Evolutionary conservation across 2,113 vertebrate genomes (phyloP), one percentile per base, ranked within the genome.

Genomic region (Elephas maximus): DNA sequence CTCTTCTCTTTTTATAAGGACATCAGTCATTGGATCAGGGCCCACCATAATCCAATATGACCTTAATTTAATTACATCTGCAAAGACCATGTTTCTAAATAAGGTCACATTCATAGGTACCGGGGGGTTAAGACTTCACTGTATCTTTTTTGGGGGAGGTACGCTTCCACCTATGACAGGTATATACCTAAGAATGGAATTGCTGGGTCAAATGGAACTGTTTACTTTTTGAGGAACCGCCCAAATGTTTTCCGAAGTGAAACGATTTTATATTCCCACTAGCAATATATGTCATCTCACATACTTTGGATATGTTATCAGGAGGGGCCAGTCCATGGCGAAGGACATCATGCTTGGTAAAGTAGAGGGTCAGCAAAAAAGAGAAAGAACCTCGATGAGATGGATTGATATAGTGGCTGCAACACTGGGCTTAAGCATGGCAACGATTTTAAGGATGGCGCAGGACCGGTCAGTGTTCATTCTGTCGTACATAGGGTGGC

Each of bases 171-270:
- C 12, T 71, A 57, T 11, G 14, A 57, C 53, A 37, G 71, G 7
- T 63, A 53, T 60, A 44, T 77, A 63, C 10, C 33, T 44, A 28
- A 33, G 53, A 62, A 26, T 44, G 45, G 69, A 82, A 41, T 90
- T 73, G 44, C 18, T 76, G 10, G 20, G 12, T 93, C 73, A 90
- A 90, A 76, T 45, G 65, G n/a, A 18, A 37, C 26, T 15, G 41
- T 69, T 69, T 78, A 88, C 45, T 94, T 79, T 93, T 87, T 85
- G 85, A 92, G 81, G 26, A 81, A 41, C 51, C 94, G 57, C 30
- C 44, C 63, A 69, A 78, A 60, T 88, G 8, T 81, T 80, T 92
- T 76, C 44, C 63, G 92, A 76, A 85, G 88, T 62, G 63, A 9
- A 18, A 65, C 37, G 82, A 88, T 88, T 92, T 71, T 83, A 45